phyloP scores from a whole-genome alignment of 2,113 vertebrate species.

The Gasterosteus aculeatus region DNA sequence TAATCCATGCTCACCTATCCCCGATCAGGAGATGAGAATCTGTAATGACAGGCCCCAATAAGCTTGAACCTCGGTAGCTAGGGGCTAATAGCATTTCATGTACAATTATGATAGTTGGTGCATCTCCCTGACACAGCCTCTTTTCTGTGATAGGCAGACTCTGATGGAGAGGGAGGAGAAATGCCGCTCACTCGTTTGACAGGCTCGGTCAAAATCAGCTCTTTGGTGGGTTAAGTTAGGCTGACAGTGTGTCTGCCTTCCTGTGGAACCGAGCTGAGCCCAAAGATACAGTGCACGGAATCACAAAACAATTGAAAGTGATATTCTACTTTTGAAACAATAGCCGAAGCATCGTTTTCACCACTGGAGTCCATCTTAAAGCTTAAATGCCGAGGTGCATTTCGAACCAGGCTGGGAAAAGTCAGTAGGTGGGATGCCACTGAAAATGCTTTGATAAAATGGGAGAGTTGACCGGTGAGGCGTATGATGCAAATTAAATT shows the following conservation, averaged over 20 bases:
- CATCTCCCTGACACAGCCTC: slow-evolving; percentile 54
- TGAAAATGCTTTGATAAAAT: slow-evolving; percentile 70
- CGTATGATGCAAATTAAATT: slow-evolving; percentile 78
- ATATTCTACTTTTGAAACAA: slow-evolving; percentile 66
- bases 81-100: slow-evolving; percentile 79
- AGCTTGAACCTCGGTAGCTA: slow-evolving; percentile 68
- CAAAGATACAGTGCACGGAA: slow-evolving; percentile 38
- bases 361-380: slow-evolving; percentile 53
- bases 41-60: slow-evolving; percentile 74
- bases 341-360: slow-evolving; percentile 42
- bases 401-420: slow-evolving; percentile 44
- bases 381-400: slow-evolving; percentile 54
- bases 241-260: slow-evolving; percentile 64
- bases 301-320: slow-evolving; percentile 63
- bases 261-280: slow-evolving; percentile 43
- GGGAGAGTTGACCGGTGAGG: slow-evolving; percentile 56
- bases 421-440: slow-evolving; percentile 52
- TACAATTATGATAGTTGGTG: slow-evolving; percentile 72
- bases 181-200: slow-evolving; percentile 61
- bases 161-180: slow-evolving; percentile 35
- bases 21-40: slow-evolving; percentile 67
- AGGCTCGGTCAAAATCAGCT: slow-evolving; percentile 69
- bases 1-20: slow-evolving; percentile 53
- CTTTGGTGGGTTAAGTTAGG: slow-evolving; percentile 64
- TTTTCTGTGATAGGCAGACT: slow-evolving; percentile 49